phyloP scores from a whole-genome alignment of 2,113 vertebrate species.

The Haemorhous mexicanus region DNA sequence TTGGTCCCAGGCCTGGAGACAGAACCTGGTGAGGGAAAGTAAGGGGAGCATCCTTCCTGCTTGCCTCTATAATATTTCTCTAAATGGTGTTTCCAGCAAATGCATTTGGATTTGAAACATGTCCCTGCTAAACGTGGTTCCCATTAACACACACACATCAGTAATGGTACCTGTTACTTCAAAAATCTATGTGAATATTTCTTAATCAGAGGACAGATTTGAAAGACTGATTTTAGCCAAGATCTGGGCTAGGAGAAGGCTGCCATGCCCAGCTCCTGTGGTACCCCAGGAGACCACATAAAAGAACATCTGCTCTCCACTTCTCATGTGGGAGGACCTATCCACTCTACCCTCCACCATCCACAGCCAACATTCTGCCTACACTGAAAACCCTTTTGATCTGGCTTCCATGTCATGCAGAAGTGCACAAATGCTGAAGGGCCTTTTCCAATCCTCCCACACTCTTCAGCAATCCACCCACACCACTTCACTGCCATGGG shows the following conservation, averaged over 20 bases:
- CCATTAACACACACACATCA: background rate
- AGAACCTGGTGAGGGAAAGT: background rate
- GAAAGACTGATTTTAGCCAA: background rate
- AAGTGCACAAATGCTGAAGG: background rate
- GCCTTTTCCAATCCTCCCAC: conserved; percentile 45
- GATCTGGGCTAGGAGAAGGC: background rate
- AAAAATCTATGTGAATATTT: background rate
- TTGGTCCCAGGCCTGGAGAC: background rate
- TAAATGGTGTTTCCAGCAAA: background rate
- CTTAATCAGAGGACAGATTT: background rate
- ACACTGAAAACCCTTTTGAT: conserved; percentile 19
- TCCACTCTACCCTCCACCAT: background rate
- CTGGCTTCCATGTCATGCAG: background rate
- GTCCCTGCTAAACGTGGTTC: background rate
- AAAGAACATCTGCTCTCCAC: background rate
- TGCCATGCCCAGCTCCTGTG: background rate
- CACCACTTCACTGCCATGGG: conserved; percentile 7
- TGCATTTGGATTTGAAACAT: background rate
- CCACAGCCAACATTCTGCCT: background rate
- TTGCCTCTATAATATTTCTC: background rate
- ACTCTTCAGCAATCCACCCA: background rate
- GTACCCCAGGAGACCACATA: background rate
- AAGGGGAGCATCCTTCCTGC: background rate
- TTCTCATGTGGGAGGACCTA: background rate
- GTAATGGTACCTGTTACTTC: background rate